Evolutionary conservation across 2,113 vertebrate genomes (phyloP).

Genomic region (Trogon melanurus): DNA sequence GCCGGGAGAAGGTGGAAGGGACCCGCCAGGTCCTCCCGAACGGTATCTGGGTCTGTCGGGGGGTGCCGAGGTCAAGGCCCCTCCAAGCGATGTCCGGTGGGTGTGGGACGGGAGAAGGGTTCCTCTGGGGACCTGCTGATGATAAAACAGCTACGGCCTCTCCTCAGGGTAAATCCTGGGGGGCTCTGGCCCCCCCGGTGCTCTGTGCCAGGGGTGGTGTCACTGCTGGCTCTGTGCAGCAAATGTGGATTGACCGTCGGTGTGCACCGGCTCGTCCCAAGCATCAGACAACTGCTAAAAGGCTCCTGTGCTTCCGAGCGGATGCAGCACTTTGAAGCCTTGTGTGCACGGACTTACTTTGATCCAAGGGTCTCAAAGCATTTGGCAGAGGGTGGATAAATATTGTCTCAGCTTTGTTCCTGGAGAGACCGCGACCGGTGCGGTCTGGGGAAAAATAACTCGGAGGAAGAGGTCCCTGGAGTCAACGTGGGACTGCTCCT

Average conservation of each 20-base stretch:
- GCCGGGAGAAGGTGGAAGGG: neutral
- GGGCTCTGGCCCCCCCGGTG: no score
- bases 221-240: neutral
- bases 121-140: neutral
- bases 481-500: neutral
- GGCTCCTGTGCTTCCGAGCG: neutral
- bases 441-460: neutral
- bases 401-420: neutral
- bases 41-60: fast-evolving
- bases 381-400: neutral
- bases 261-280: neutral
- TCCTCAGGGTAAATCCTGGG: neutral
- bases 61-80: neutral
- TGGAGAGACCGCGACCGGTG: neutral
- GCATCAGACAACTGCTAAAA: fast-evolving
- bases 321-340: fast-evolving
- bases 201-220: neutral
- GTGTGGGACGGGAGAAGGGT: neutral
- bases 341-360: neutral
- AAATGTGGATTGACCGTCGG: no score
- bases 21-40: neutral
- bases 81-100: fast-evolving
- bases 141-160: fast-evolving
- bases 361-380: neutral
- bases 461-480: neutral